Evolutionary conservation across 2,888 invertebrate genomes (phyloP), one percentile per base, ranked within the genome.

Genomic region (Drosophila hamatofila): DNA sequence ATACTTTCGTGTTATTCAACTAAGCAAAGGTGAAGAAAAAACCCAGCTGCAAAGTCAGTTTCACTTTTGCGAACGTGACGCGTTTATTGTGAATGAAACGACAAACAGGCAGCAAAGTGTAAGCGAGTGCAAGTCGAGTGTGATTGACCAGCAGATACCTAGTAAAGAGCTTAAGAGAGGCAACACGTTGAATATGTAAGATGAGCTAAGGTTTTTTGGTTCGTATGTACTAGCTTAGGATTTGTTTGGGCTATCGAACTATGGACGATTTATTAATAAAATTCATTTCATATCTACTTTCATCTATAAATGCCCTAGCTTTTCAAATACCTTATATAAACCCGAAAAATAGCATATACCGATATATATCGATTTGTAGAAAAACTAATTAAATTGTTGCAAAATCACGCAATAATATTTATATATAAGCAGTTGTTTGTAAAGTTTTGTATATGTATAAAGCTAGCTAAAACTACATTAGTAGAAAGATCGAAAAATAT

Each of bases 11-110:
- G 81, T 89, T 89, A 83, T 89, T 86, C 89, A 89, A 87, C 83
- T 74, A 55, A 18, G 54, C n/a, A 6, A 54, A 46, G 42, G 42
- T 41, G 14, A 44, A 25, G 33, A 65, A 55, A 68, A 81, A 80
- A 62, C 61, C 70, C 66, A 62, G 61, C 18, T 18, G n/a, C 69
- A 27, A 74, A 64, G 75, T 59, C 78, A 81, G 85, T 89, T 89
- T 89, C 89, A 90, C 90, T 89, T 89, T 90, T 79, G 60, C 69
- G 70, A 80, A 88, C 83, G 85, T 90, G 89, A 73, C 87, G 83
- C 74, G 78, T 49, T 76, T 58, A 60, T 54, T 69, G 56, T 57
- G 74, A 66, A 66, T 69, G 60, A 67, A 72, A 56, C 65, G 58
- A 42, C 65, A 61, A 59, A 12, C 51, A 63, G 60, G 1, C 16